Evolutionary conservation across 2,797 vertebrate species (phyloP).

Genomic region (Peromyscus eremicus): DNA sequence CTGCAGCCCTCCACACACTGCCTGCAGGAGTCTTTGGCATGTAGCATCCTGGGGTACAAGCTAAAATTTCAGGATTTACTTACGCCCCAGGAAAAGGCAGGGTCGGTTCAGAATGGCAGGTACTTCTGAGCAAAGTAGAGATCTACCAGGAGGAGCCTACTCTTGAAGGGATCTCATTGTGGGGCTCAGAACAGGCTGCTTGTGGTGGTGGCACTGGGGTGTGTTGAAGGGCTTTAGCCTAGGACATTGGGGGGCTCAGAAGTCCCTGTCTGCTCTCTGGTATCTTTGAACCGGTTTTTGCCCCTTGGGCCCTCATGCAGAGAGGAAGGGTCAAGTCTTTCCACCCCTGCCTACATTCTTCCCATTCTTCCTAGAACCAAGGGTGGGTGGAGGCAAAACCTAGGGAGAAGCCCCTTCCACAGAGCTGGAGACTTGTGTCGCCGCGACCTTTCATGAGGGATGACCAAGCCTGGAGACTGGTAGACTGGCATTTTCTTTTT

Average conservation of each 20-base stretch:
- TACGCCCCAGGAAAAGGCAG: not conserved
- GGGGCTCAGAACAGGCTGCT: not conserved
- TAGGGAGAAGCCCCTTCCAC: fast-evolving
- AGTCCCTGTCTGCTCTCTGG: not conserved
- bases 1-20: not conserved
- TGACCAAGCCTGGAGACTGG: not conserved
- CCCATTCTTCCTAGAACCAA: not conserved
- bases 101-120: not conserved
- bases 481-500: not conserved
- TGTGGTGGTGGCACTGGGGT: not conserved
- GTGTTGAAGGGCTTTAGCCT: not conserved
- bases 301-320: not conserved
- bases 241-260: not conserved
- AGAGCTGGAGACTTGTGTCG: fast-evolving
- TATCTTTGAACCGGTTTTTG: not conserved
- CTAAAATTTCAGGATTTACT: not conserved
- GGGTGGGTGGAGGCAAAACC: fast-evolving
- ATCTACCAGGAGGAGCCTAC: fast-evolving
- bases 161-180: fast-evolving
- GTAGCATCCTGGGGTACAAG: not conserved
- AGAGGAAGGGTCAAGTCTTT: too few relatives aligned
- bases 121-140: not conserved
- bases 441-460: not conserved
- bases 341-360: not conserved
- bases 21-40: fast-evolving